phyloP scores from a whole-genome alignment of 2,888 invertebrate species.

The Acronicta psi region DNA sequence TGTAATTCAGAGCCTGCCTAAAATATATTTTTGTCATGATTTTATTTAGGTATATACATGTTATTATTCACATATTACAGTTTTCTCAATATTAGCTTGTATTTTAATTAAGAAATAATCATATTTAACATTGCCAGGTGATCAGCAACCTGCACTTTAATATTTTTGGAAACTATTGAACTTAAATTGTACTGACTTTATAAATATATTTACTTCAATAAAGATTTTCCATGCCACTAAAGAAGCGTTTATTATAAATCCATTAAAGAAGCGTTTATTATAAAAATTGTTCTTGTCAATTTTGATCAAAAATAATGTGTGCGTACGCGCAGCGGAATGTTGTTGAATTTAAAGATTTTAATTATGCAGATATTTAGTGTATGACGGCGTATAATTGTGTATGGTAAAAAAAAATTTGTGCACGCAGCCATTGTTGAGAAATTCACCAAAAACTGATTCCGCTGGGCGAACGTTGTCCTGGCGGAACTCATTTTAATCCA shows the following conservation, averaged over 20 bases:
- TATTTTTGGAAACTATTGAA: conserved; percentile 90
- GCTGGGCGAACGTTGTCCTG: too few species aligned
- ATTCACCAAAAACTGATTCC: too few species aligned
- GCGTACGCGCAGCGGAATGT: too few species aligned
- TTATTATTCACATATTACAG: conserved; percentile 89
- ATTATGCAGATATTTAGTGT: too few species aligned
- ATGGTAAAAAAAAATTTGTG: too few species aligned
- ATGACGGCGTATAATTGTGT: too few species aligned
- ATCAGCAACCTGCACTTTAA: conserved; percentile 90
- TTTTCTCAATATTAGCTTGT: conserved; percentile 90
- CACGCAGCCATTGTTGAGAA: too few species aligned
- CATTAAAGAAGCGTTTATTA: too few species aligned
- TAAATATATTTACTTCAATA: conserved; percentile 90
- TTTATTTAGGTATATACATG: conserved; percentile 90
- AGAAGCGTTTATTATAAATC: conserved; percentile 64
- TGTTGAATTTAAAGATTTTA: too few species aligned
- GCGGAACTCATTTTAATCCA: too few species aligned
- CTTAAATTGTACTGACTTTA: conserved; percentile 90
- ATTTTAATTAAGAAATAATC: conserved; percentile 90
- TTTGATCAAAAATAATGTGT: too few species aligned
- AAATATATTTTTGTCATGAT: conserved; percentile 90
- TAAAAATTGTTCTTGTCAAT: too few species aligned
- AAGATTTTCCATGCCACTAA: conserved; percentile 90
- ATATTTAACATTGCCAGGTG: conserved; percentile 90
- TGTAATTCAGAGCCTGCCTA: conserved; percentile 88